Percentiles rank a stretch among this genome's conserved stretches.
Conservation (phyloP, 2,113 vertebrate species). For the Chaetodon trifascialis region DNA sequence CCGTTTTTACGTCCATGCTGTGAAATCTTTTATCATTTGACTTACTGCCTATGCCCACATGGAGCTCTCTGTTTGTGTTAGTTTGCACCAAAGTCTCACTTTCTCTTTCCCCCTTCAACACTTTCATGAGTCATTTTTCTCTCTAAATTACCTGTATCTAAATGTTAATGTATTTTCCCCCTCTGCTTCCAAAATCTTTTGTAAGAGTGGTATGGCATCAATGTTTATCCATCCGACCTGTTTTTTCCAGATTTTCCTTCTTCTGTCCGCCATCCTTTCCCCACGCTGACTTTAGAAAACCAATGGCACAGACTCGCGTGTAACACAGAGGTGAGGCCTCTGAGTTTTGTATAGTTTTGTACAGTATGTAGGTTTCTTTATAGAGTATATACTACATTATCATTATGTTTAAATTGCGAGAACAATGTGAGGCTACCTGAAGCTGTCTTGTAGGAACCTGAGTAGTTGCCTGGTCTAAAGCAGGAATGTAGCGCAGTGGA, state of each 20-base stretch:
- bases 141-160: conserved; percentile 6
- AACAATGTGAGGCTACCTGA: conserved; percentile 44
- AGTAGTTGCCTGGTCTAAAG: conserved; percentile 41
- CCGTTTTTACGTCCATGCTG: conserved; percentile 40
- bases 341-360: conserved; percentile 73
- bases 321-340: conserved; percentile 32
- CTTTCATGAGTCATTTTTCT: background rate
- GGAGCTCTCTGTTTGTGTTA: conserved; percentile 21
- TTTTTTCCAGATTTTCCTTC: background rate
- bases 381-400: conserved; percentile 52
- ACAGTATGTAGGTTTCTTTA: conserved; percentile 71
- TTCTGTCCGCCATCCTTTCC: background rate
- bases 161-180: background rate
- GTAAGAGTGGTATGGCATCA: conserved; percentile 11
- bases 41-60: conserved; percentile 13
- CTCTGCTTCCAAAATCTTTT: conserved; percentile 18
- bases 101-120: background rate
- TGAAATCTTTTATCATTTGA: conserved; percentile 38
- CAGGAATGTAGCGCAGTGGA: conserved; percentile 49
- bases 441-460: conserved; percentile 44
- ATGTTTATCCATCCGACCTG: conserved; percentile 25
- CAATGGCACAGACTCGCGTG: conserved; percentile 54
- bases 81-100: conserved; percentile 3
- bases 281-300: conserved; percentile 28
- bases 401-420: conserved; percentile 42